Evolutionary conservation across 2,888 invertebrate species (phyloP).

Genomic region (Oithona nana): DNA sequence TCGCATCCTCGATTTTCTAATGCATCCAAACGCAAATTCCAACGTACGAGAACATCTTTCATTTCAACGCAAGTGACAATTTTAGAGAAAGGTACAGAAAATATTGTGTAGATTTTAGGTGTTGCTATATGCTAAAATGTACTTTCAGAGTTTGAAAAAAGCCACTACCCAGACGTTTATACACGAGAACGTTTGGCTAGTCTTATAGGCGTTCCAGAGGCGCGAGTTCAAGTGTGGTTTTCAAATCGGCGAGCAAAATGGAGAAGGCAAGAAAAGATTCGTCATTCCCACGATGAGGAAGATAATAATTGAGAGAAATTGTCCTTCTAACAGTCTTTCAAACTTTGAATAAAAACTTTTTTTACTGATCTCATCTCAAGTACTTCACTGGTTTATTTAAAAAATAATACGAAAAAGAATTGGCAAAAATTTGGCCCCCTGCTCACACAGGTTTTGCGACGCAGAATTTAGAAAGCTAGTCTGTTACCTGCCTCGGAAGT

Average conservation of each 20-base stretch:
- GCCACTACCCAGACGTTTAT: slow-evolving; percentile 7
- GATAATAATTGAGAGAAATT: too few relatives aligned
- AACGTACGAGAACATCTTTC: slow-evolving; percentile 2
- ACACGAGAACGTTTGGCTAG: slow-evolving; percentile 3
- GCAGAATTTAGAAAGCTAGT: too few relatives aligned
- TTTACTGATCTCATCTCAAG: too few relatives aligned
- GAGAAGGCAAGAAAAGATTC: slow-evolving; percentile 1
- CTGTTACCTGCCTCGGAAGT: too few relatives aligned
- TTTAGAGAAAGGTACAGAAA: background rate
- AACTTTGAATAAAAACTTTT: too few relatives aligned
- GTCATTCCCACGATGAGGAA: background rate
- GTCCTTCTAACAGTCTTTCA: too few relatives aligned
- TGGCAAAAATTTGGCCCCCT: too few relatives aligned
- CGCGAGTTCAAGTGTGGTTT: slow-evolving; percentile 10
- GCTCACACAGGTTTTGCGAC: too few relatives aligned
- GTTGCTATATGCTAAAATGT: background rate
- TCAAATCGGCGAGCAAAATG: slow-evolving; percentile 10
- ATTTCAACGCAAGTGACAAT: background rate
- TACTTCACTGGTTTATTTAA: too few relatives aligned
- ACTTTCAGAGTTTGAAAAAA: slow-evolving; percentile 9
- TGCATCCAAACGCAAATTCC: background rate
- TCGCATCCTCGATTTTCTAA: too few relatives aligned
- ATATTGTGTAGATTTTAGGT: background rate
- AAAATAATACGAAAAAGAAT: too few relatives aligned
- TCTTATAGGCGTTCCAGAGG: slow-evolving; percentile 1